These are phyloP conservation scores for Oenanthe melanoleuca DNA, from an alignment of 2,113 vertebrate genomes.

Conservation along the genomic window DNA sequence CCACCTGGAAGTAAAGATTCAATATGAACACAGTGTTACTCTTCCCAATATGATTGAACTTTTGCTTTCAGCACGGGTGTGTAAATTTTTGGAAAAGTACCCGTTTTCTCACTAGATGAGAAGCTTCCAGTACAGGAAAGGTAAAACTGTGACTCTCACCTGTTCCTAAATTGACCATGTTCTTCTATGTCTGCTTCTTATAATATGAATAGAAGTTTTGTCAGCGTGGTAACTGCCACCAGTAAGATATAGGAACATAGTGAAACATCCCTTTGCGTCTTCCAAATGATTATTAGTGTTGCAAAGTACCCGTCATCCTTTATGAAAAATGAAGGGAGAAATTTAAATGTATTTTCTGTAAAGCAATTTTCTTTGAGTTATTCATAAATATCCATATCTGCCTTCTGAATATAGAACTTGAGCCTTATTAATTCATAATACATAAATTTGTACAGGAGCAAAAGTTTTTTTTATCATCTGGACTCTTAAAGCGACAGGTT, in stretches of 20 bases:
- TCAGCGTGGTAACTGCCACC: neutral
- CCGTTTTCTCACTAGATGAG: neutral
- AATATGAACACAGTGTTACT: fast-evolving
- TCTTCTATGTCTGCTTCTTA: neutral
- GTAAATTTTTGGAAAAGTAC: neutral
- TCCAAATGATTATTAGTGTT: neutral
- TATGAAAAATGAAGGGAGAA: neutral
- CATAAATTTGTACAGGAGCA: neutral
- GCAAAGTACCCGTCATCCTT: neutral
- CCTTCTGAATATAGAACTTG: conserved; percentile 4
- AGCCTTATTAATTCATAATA: conserved; percentile 12
- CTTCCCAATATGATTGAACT: neutral
- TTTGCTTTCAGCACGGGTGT: neutral
- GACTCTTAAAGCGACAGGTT: neutral
- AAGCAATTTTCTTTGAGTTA: neutral
- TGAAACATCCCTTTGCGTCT: neutral
- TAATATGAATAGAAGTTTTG: neutral
- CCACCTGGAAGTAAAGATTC: neutral
- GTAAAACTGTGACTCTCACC: neutral
- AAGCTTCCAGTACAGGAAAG: neutral
- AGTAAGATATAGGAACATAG: neutral
- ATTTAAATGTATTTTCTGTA: conserved; percentile 3
- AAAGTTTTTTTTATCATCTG: neutral
- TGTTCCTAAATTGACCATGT: neutral
- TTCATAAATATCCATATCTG: conserved; percentile 4